phyloP scores from a whole-genome alignment of 2,113 vertebrate genomes.

The Ailurus styani region DNA sequence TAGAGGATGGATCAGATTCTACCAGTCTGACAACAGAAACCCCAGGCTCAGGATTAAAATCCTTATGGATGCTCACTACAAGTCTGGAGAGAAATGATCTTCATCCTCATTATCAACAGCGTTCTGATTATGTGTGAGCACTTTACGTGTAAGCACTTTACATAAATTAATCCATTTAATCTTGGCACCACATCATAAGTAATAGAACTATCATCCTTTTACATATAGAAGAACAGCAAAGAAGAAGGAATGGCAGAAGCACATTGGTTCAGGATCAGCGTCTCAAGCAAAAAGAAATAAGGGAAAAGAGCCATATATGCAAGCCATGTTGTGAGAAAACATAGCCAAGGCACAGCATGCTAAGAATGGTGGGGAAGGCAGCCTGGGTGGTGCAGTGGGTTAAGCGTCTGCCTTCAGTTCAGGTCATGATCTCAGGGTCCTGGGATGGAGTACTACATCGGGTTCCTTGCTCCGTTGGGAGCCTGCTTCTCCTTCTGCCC shows the following conservation, averaged over 20 bases:
- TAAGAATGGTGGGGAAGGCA: not conserved
- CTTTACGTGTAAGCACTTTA: not conserved
- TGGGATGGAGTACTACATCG: too few relatives aligned
- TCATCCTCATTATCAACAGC: too few relatives aligned
- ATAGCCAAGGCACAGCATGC: not conserved
- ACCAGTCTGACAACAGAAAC: not conserved
- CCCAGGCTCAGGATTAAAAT: not conserved
- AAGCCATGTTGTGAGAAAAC: not conserved
- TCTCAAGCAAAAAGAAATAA: not conserved
- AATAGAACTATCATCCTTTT: too few relatives aligned
- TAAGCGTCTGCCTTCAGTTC: too few relatives aligned
- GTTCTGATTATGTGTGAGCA: not conserved
- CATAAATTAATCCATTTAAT: not conserved
- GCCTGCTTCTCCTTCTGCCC: too few relatives aligned
- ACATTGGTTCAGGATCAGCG: not conserved
- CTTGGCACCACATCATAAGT: rapidly evolving
- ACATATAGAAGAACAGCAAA: rapidly evolving
- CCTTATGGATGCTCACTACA: not conserved
- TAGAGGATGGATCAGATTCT: not conserved
- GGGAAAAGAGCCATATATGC: rapidly evolving
- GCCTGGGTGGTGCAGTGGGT: too few relatives aligned
- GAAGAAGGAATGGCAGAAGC: not conserved
- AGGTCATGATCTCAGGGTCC: too few relatives aligned
- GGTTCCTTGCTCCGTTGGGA: too few relatives aligned
- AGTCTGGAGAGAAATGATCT: not conserved